phyloP scores from a whole-genome alignment of 2,113 vertebrate genomes.

The Chunga burmeisteri region DNA sequence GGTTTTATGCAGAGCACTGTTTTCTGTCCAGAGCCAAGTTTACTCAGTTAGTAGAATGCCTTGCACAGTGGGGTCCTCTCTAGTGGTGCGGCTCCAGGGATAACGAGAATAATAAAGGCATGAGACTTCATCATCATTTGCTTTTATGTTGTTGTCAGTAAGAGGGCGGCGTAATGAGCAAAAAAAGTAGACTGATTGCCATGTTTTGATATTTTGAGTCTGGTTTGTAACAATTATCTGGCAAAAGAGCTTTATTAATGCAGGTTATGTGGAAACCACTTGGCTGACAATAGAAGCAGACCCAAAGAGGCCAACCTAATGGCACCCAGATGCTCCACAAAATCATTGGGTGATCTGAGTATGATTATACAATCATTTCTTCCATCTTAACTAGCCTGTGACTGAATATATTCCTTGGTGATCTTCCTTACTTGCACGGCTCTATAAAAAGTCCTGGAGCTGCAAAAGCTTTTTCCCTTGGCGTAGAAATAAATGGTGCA shows the following conservation, averaged over 20 bases:
- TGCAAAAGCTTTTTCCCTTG: neutral
- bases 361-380: neutral
- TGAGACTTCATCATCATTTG: neutral
- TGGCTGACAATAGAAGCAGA: neutral
- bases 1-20: neutral
- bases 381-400: neutral
- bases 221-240: neutral
- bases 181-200: neutral
- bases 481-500: neutral
- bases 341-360: neutral
- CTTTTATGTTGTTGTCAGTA: slow-evolving; percentile 31
- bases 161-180: neutral
- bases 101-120: neutral
- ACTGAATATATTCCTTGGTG: neutral
- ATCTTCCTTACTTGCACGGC: neutral
- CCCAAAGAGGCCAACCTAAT: slow-evolving; percentile 1
- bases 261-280: neutral
- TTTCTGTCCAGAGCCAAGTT: neutral
- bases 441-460: neutral
- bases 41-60: neutral
- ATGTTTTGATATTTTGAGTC: neutral
- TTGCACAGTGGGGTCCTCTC: neutral
- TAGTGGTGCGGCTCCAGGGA: neutral
- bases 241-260: neutral
- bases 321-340: neutral